Conservation (phyloP, 2,113 vertebrate species). For the Clarias batrachus region DNA sequence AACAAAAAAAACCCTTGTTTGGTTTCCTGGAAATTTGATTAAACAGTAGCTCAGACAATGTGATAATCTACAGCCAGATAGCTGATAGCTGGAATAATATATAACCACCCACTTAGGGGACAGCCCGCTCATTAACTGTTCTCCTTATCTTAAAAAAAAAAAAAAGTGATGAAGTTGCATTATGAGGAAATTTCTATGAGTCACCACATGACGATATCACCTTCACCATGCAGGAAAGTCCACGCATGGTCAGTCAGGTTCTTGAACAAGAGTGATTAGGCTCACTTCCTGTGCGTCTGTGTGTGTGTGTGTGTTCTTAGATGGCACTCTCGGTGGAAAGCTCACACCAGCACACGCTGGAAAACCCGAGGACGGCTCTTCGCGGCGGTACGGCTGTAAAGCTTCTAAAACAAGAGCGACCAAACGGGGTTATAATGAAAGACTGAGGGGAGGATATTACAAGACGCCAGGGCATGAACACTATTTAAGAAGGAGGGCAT, state of each 20-base stretch:
- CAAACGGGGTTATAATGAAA: neutral
- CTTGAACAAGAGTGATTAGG: constrained; percentile 49
- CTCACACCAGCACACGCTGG: constrained; percentile 48
- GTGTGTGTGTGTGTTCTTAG: constrained; percentile 19
- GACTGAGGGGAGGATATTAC: neutral
- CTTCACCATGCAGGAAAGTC: neutral
- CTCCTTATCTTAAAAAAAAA: neutral
- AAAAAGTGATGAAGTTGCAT: neutral
- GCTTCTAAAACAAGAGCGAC: neutral
- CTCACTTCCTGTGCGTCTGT: constrained; percentile 44
- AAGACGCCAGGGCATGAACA: neutral
- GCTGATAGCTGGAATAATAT: neutral
- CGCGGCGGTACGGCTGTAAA: neutral
- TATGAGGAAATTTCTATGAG: neutral
- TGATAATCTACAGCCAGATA: neutral
- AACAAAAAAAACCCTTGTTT: neutral
- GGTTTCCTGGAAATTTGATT: neutral
- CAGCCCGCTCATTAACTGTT: neutral
- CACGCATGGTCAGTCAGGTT: constrained; percentile 28
- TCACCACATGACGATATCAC: neutral
- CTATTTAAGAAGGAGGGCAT: neutral
- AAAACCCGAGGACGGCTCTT: constrained; percentile 49
- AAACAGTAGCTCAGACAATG: too few relatives aligned
- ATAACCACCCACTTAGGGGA: neutral
- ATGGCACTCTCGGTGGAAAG: constrained; percentile 45